Conservation (phyloP, 2,888 invertebrate species). For the Tortrix viridana region DNA sequence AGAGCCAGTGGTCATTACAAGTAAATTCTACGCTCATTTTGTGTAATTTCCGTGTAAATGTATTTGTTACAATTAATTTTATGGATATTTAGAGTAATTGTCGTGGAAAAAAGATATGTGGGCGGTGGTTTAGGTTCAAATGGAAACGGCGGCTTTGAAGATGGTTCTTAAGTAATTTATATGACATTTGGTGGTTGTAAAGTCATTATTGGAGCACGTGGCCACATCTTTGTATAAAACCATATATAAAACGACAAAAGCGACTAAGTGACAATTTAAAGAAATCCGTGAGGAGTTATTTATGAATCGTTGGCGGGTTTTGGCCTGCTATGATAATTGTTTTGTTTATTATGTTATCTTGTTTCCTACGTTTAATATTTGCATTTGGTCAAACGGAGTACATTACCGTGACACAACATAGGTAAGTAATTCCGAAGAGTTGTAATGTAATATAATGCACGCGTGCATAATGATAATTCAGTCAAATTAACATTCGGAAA, state of each 20-base stretch:
- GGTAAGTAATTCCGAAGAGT: no score
- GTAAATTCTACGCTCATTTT: conserved; percentile 42
- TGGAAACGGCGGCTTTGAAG: conserved; percentile 37
- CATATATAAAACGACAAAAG: conserved; percentile 1
- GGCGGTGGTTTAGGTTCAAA: conserved; percentile 53
- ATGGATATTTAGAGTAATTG: conserved; percentile 74
- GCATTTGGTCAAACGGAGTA: no score
- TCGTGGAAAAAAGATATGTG: conserved; percentile 74
- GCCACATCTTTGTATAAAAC: conserved; percentile 8
- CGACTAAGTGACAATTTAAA: conserved; percentile 13
- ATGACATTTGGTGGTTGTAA: not conserved
- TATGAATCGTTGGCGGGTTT: not conserved
- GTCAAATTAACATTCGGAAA: no score
- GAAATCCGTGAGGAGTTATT: not conserved
- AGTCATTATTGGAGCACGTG: conserved; percentile 21
- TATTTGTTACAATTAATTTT: conserved; percentile 76
- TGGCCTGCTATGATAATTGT: no score
- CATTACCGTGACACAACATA: no score
- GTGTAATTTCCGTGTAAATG: conserved; percentile 67
- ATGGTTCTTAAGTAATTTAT: conserved; percentile 37
- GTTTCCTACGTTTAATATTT: no score
- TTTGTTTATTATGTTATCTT: no score
- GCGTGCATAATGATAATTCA: no score
- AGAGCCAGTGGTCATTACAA: conserved; percentile 39
- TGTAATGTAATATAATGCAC: no score